These are phyloP conservation scores for Numida meleagris DNA, from an alignment of 2,113 vertebrate genomes.

Conservation along the genomic window DNA sequence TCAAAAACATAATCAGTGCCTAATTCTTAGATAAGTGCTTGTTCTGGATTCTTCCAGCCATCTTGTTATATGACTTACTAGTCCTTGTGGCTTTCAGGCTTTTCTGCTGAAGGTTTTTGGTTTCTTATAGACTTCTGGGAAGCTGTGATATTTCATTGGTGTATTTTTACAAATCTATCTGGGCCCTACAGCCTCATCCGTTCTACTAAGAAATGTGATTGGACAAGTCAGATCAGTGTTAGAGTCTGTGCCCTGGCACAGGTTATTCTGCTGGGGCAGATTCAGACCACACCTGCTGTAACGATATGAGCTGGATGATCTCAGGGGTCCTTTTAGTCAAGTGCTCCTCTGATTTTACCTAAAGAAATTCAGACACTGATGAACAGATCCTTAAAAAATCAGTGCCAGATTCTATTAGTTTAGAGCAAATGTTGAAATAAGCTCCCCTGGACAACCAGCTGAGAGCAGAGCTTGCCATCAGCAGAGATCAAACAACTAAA, in stretches of 20 bases:
- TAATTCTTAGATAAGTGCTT: fast-evolving
- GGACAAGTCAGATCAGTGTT: neutral
- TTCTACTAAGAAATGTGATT: neutral
- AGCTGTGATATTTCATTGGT: neutral
- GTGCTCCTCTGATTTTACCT: neutral
- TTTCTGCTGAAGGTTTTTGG: neutral
- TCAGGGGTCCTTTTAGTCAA: neutral
- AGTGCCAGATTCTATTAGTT: neutral
- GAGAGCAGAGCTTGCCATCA: neutral
- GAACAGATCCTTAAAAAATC: neutral
- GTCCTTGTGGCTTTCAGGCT: neutral
- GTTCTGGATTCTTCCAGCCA: neutral
- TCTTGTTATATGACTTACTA: neutral
- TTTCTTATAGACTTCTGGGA: neutral
- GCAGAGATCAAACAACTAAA: neutral
- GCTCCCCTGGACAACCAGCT: neutral
- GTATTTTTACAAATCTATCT: neutral
- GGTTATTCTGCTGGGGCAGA: neutral
- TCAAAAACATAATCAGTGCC: neutral
- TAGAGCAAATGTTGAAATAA: neutral
- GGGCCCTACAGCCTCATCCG: neutral
- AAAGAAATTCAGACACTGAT: neutral
- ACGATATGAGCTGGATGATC: neutral
- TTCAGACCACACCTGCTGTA: neutral
- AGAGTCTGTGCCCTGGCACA: neutral